Conservation (phyloP, 2,888 invertebrate species). For the Galerucella calmariensis region DNA sequence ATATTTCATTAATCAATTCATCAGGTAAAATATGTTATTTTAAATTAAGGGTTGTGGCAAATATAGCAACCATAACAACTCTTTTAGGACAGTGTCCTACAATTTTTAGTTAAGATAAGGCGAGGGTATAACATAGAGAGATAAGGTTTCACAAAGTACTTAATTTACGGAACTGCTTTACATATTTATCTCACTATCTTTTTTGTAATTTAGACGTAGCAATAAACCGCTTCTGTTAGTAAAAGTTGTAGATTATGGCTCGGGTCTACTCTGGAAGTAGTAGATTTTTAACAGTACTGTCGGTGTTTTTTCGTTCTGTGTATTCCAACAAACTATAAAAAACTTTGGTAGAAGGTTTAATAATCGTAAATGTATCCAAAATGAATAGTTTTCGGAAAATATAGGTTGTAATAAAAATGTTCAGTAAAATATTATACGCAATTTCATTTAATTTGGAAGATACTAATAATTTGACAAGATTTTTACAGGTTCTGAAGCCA, state of each 20-base stretch:
- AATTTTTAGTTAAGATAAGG: slow-evolving; percentile 33
- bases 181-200: slow-evolving; percentile 34
- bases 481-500: too few relatives aligned
- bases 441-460: too few relatives aligned
- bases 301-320: not conserved
- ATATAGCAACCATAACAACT: slow-evolving; percentile 31
- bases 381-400: too few relatives aligned
- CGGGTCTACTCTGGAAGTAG: not conserved
- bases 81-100: slow-evolving; percentile 33
- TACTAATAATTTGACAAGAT: too few relatives aligned
- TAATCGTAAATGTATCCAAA: too few relatives aligned
- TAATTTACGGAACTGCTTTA: slow-evolving; percentile 31
- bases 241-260: not conserved
- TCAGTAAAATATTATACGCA: too few relatives aligned
- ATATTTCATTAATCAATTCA: slow-evolving; percentile 11
- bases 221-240: slow-evolving; percentile 28
- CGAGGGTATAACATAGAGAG: slow-evolving; percentile 27
- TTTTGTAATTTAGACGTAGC: slow-evolving; percentile 26
- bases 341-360: too few relatives aligned
- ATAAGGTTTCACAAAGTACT: slow-evolving; percentile 29
- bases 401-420: too few relatives aligned
- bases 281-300: not conserved
- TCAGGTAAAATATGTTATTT: slow-evolving; percentile 28
- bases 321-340: too few relatives aligned
- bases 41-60: slow-evolving; percentile 28